Evolutionary conservation across 2,888 invertebrate genomes (phyloP), one percentile per base, ranked within the genome.

Genomic region (Dioctria rufipes): DNA sequence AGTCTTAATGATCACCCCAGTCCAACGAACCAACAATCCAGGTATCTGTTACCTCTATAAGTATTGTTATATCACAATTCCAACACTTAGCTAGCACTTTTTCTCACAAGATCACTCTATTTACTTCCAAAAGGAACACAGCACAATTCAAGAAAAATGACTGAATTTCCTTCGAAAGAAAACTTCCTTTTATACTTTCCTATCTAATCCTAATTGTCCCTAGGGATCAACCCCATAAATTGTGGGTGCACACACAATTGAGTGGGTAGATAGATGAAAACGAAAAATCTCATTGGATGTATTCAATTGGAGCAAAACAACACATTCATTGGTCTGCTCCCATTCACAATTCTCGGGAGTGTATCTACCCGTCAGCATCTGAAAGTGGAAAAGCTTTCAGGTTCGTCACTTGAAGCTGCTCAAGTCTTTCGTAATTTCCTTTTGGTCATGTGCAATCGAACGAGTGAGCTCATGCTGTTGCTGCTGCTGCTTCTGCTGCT

Each of bases 181-280:
- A 11, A 40, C 65, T 75, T 5, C 77, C 82, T 80, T 82, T 82
- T 82, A 82, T 82, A 82, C 67, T n/a, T 63, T 37, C 5, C 13
- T 9, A 6, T 63, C 40, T 77, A 81, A 80, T 82, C 82, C 71
- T 71, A 9, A 42, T 5, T 65, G 65, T 80, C 81, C 82, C 81
- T 58, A 25, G 78, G 71, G 82, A 69, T 8, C 54, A 3, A 42
- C 63, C 77, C 63, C 11, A 46, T 40, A 42, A 46, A 11, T 60
- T n/a, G 8, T 6, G 13, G 75, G 73, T 25, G 43, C 61, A 37
- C 46, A 63, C 4, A 43, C 42, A 61, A 51, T 75, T 43, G 54
- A 39, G 58, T 75, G 40, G 63, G 37, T 60, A 25, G 49, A 49
- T 39, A 40, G 54, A 40, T 37, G 66, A 43, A n/a, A 66, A 40